Percentiles rank a stretch among this genome's conserved stretches.
Evolutionary conservation across 2,888 invertebrate species (phyloP).

Genomic region (Chymomyza fuscimana): DNA sequence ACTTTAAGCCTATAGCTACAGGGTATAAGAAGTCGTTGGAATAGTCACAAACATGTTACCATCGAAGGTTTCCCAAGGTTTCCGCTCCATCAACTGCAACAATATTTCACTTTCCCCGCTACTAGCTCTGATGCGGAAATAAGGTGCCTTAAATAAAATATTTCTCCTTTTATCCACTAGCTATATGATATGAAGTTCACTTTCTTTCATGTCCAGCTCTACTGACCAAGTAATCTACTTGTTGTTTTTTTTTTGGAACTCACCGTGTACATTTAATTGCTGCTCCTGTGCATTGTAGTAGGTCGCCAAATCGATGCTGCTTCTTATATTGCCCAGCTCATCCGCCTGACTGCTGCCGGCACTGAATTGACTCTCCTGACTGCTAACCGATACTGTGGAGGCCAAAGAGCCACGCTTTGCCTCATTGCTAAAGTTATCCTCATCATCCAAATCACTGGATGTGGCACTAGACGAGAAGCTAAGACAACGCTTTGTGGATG

Average conservation of each 20-base stretch:
- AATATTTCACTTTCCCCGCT: too few species aligned
- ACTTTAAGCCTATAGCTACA: too few species aligned
- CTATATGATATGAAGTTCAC: neutral
- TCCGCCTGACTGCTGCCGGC: neutral
- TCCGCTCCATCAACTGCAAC: too few species aligned
- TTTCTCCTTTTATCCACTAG: too few species aligned
- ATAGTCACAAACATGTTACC: too few species aligned
- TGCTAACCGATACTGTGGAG: conserved; percentile 23
- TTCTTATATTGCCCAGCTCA: conserved; percentile 75
- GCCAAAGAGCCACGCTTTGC: conserved; percentile 80
- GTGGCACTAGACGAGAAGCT: conserved; percentile 82
- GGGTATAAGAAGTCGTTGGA: too few species aligned
- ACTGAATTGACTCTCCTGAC: conserved; percentile 30
- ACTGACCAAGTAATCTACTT: neutral
- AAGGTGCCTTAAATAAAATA: too few species aligned
- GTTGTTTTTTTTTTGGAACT: conserved; percentile 78
- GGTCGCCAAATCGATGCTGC: conserved; percentile 84
- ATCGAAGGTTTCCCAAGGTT: too few species aligned
- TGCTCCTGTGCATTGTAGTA: conserved; percentile 80
- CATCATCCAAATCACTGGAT: conserved; percentile 79
- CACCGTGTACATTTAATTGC: conserved; percentile 86
- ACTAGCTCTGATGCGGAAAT: too few species aligned
- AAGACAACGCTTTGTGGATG: conserved; percentile 82
- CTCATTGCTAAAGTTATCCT: conserved; percentile 73
- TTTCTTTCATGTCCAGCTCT: neutral